Evolutionary conservation across 2,888 invertebrate species (phyloP), one percentile per base, ranked within the genome.

Genomic region (Drosophila imparisetae): DNA sequence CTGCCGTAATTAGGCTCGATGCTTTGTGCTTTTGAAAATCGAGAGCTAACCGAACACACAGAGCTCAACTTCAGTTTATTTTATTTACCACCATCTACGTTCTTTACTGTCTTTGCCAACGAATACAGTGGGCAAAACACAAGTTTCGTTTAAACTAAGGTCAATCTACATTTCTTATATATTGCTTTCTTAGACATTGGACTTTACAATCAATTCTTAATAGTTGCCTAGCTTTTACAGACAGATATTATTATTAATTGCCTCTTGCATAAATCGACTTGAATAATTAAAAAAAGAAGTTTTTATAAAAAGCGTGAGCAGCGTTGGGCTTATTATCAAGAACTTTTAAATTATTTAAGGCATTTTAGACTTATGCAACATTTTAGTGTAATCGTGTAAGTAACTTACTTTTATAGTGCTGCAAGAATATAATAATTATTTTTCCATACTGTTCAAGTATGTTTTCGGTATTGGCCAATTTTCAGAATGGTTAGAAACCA

Each of bases 1-100:
- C 91, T 81, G 92, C 83, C 89, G 91, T 91, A 91, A 92, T 91
- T 91, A 91, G 92, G 92, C 91, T 73, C 74, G 81, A 78, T 84
- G 66, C 83, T 87, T 86, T 75, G 73, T 71, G 77, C 80, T 65
- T 78, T 61, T 63, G 36, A 83, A 76, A 83, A 83, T 60, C 77
- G 72, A 72, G 50, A 71, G 50, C 57, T 53, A 74, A 62, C 24
- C 75, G 57, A 54, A 38, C 64, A 32, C 57, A 58, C 36, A 52
- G 29, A 40, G 30, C 53, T 50, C 34, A 66, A 50, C 58, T 71
- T 59, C 57, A 67, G 78, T 65, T 81, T 67, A 78, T 78, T 60
- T 65, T 65, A 57, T 66, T 73, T 60, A 58, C 72, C 64, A 64
- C 68, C 61, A 42, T 68, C 30, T 57, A 48, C 27, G 52, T 29